phyloP scores from a whole-genome alignment of 64 coral and sea anemone species.

The Stylophora pistillata region DNA sequence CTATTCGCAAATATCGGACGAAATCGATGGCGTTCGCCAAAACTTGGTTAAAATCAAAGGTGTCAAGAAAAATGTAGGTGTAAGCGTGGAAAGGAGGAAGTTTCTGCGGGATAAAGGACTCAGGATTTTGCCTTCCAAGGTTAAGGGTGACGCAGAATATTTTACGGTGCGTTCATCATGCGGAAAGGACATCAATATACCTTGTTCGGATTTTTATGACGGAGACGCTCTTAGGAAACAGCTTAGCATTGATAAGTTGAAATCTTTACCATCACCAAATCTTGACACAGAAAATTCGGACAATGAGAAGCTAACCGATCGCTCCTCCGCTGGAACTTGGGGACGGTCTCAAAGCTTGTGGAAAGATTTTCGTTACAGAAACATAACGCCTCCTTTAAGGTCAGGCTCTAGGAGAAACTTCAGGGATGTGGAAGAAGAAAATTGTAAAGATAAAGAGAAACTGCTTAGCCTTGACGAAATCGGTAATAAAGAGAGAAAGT shows the following conservation, averaged over 20 bases:
- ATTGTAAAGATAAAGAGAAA: slow-evolving; percentile 16
- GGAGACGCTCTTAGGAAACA: slow-evolving; percentile 48
- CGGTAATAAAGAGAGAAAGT: background rate
- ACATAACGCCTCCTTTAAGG: slow-evolving; percentile 64
- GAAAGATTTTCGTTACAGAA: slow-evolving; percentile 58
- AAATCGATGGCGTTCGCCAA: slow-evolving; percentile 87
- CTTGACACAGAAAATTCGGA: slow-evolving; percentile 13
- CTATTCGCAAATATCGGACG: slow-evolving; percentile 79
- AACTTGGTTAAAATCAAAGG: slow-evolving; percentile 76
- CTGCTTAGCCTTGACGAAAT: background rate
- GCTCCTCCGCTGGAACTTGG: background rate
- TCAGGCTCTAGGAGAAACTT: slow-evolving; percentile 77
- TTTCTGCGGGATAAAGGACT: slow-evolving; percentile 74
- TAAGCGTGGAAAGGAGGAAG: slow-evolving; percentile 81
- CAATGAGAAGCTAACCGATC: slow-evolving; percentile 10
- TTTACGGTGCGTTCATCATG: slow-evolving; percentile 40
- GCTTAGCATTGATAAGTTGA: slow-evolving; percentile 16
- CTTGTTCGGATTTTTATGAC: slow-evolving; percentile 66
- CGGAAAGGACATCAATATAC: slow-evolving; percentile 54
- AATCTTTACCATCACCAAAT: background rate
- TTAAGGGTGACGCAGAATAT: slow-evolving; percentile 4
- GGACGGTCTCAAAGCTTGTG: background rate
- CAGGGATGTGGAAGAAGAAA: slow-evolving; percentile 65
- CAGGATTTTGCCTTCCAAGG: slow-evolving; percentile 50
- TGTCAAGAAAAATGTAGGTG: slow-evolving; percentile 62